Evolutionary conservation across 2,888 invertebrate species (phyloP).

Genomic region (Ischnus inquisitorius): DNA sequence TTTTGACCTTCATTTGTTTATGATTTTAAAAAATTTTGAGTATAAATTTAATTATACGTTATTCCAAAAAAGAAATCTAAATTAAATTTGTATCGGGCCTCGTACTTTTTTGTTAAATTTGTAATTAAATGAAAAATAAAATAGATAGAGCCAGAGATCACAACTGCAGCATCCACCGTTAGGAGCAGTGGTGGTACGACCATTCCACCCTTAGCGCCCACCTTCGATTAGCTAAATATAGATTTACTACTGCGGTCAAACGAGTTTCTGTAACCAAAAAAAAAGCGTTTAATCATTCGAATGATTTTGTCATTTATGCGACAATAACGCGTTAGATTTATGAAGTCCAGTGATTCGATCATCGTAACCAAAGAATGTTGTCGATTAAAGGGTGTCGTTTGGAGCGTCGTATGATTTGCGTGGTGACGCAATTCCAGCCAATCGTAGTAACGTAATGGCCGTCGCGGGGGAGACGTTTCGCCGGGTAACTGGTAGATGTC

Average conservation of each 20-base stretch:
- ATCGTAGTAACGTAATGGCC: conserved; percentile 88
- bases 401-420: conserved; percentile 83
- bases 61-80: not conserved
- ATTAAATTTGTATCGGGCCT: not conserved
- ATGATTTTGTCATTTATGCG: not conserved
- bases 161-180: conserved; percentile 53
- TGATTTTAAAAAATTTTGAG: not conserved
- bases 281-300: conserved; percentile 6
- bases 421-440: conserved; percentile 85
- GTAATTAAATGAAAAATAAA: not conserved
- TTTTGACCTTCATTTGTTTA: not conserved
- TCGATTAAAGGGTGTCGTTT: conserved; percentile 68
- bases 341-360: conserved; percentile 31
- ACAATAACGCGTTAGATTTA: conserved; percentile 37
- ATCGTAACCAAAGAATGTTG: conserved; percentile 21
- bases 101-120: not conserved
- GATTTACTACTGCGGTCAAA: conserved; percentile 81
- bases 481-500: conserved; percentile 87
- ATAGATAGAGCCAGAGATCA: conserved; percentile 9
- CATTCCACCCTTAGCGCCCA: conserved; percentile 71
- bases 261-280: conserved; percentile 10
- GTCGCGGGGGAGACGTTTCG: conserved; percentile 84
- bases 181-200: conserved; percentile 30
- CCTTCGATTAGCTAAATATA: conserved; percentile 82
- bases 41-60: not conserved